Evolutionary conservation across 2,888 invertebrate species (phyloP), one percentile per base, ranked within the genome.

Genomic region (Stomorhina lunata): DNA sequence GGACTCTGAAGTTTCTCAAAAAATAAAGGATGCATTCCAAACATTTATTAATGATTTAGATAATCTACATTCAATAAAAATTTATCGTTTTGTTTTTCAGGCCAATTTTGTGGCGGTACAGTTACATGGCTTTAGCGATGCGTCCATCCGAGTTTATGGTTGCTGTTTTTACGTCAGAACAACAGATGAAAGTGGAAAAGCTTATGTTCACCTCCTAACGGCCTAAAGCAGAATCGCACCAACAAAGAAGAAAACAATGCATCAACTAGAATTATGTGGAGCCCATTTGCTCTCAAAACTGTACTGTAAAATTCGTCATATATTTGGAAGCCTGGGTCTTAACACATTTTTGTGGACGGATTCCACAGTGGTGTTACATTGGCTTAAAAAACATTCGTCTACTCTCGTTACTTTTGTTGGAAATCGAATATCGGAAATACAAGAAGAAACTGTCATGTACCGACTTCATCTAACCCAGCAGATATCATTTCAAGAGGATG

Each of bases 401-500:
- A 73, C 66, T 27, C n/a, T 80, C 0, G 27, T 66, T 12, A 80
- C 66, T 5, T 80, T 73, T 15, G 80, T 83, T 9, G 76, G 53
- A 66, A 83, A 65, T 45, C 59, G 71, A 34, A 40, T 72, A 32
- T 80, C 66, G 9, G 80, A 66, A 12, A 76, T 69, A 0, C 73
- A 68, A 73, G 55, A 80, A 61, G 17, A 53, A 27, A 83, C 71
- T 37, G 48, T 2, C 79, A 80, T 29, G 59, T 73, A 4, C 76
- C 69, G 20, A 79, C 73, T 22, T 53, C 10, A 3, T 45, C 40
- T 25, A 80, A 78, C 20, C 77, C 80, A 9, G 69, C 83, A 37
- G 71, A 81, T 71, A 72, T 83, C 10, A 48, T 76, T 7, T 72
- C 83, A 15, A 43, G 83, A 29, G 73, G 75, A 63, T 53, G 77